Evolutionary conservation across 2,797 vertebrate genomes (phyloP).

Genomic region (Podarcis lilfordi): DNA sequence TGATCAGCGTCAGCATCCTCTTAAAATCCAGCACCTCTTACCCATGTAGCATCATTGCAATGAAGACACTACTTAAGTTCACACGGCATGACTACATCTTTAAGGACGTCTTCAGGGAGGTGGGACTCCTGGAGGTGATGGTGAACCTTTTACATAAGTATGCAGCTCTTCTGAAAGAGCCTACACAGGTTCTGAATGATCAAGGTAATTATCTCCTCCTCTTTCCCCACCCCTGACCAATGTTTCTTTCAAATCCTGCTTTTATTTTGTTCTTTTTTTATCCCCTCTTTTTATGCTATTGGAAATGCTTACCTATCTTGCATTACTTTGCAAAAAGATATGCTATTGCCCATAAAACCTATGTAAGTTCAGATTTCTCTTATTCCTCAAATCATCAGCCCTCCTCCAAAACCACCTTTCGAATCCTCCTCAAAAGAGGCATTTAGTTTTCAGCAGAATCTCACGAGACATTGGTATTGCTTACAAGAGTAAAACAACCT

Average conservation of each 20-base stretch:
- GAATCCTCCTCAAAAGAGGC: fast-evolving
- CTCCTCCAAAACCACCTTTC: neutral
- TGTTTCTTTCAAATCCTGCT: neutral
- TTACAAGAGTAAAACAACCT: neutral
- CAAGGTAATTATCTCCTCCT: slow-evolving; percentile 80
- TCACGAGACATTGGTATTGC: neutral
- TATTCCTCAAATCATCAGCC: neutral
- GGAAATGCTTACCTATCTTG: neutral
- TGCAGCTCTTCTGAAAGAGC: slow-evolving; percentile 95
- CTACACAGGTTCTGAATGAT: slow-evolving; percentile 86
- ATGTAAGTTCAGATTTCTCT: neutral
- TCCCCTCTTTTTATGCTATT: neutral
- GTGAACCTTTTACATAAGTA: slow-evolving; percentile 98
- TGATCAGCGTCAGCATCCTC: slow-evolving; percentile 96
- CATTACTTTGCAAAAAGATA: neutral
- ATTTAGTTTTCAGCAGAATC: neutral
- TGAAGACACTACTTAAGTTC: slow-evolving; percentile 91
- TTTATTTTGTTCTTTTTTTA: neutral
- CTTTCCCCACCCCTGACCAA: neutral
- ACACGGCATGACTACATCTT: slow-evolving; percentile 93
- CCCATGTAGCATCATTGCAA: slow-evolving; percentile 92
- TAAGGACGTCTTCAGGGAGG: slow-evolving; percentile 97
- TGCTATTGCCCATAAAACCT: neutral
- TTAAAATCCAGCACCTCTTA: slow-evolving; percentile 93
- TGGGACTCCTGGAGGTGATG: slow-evolving; percentile 96